Evolutionary conservation across 2,888 invertebrate species (phyloP).

Genomic region (Dilophus febrilis): DNA sequence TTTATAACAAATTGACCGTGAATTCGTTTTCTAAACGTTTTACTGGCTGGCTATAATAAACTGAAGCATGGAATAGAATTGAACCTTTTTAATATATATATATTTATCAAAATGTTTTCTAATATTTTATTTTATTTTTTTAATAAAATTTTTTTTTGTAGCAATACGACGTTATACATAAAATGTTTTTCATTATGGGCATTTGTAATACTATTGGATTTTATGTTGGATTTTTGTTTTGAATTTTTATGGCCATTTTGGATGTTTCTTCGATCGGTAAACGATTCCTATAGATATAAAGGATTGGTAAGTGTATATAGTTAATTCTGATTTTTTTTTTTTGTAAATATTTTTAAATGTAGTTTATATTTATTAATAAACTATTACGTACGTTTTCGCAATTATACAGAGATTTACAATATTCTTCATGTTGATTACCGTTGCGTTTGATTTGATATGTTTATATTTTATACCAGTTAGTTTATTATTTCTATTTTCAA

Average conservation of each 20-base stretch:
- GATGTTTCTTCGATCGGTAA: constrained; percentile 85
- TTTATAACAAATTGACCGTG: not conserved
- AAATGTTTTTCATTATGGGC: constrained; percentile 93
- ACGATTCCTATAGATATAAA: constrained; percentile 96
- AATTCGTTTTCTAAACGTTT: not conserved
- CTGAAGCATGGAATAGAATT: too few species aligned
- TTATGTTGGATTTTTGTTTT: constrained; percentile 94
- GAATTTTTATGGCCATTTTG: constrained; percentile 99
- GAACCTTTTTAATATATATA: constrained; percentile 13
- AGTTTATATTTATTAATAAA: too few species aligned
- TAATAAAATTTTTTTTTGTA: constrained; percentile 27
- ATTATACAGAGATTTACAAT: too few species aligned
- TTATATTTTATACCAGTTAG: constrained; percentile 97
- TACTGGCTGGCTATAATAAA: not conserved
- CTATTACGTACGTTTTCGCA: constrained; percentile 41
- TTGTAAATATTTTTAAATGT: constrained; percentile 19
- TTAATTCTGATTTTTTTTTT: constrained; percentile 1
- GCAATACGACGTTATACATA: constrained; percentile 83
- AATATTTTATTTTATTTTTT: constrained; percentile 10
- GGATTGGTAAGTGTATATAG: constrained; percentile 65
- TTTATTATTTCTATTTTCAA: constrained; percentile 94
- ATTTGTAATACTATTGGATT: constrained; percentile 85
- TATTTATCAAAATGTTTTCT: constrained; percentile 9
- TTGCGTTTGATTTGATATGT: constrained; percentile 96
- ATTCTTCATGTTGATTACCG: constrained; percentile 93